These are phyloP conservation scores for Echinarachnius parma DNA, from an alignment of 53 echinoderm and acorn worm species.

Conservation along the genomic window DNA sequence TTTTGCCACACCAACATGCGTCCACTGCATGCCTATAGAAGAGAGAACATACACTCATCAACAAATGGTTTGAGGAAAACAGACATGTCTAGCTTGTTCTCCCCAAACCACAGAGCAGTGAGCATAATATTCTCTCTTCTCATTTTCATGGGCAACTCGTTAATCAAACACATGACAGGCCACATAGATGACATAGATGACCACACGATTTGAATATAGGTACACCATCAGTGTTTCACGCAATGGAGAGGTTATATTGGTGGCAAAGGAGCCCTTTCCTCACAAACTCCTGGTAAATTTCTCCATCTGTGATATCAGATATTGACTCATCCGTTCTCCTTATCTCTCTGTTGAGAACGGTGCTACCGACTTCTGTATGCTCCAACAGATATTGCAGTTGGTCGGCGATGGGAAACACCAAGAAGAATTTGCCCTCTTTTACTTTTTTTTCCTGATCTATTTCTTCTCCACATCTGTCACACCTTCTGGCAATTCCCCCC, in stretches of 20 bases:
- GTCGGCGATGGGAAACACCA: neutral
- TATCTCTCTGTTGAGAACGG: neutral
- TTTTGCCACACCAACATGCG: neutral
- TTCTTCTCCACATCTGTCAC: neutral
- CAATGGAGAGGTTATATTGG: neutral
- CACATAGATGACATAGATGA: constrained; percentile 4
- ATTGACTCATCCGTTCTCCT: neutral
- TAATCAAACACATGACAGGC: constrained; percentile 19
- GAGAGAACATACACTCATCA: constrained; percentile 43
- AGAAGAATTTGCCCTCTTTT: constrained; percentile 17
- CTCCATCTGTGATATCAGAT: constrained; percentile 8
- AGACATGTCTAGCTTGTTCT: constrained; percentile 40
- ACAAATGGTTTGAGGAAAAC: constrained; percentile 57
- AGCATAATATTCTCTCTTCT: constrained; percentile 34
- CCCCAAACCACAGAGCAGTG: constrained; percentile 56
- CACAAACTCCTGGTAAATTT: constrained; percentile 8
- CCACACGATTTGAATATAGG: constrained; percentile 13
- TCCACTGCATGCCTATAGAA: constrained; percentile 33
- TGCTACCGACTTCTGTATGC: neutral
- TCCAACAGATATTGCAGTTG: constrained; percentile 14
- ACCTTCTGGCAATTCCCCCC: neutral
- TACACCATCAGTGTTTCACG: constrained; percentile 25
- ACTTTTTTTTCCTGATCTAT: neutral
- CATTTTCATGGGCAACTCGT: constrained; percentile 16
- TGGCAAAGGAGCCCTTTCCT: constrained; percentile 7